Conservation (phyloP, 2,888 invertebrate genomes). For the Epinotia bilunana region DNA sequence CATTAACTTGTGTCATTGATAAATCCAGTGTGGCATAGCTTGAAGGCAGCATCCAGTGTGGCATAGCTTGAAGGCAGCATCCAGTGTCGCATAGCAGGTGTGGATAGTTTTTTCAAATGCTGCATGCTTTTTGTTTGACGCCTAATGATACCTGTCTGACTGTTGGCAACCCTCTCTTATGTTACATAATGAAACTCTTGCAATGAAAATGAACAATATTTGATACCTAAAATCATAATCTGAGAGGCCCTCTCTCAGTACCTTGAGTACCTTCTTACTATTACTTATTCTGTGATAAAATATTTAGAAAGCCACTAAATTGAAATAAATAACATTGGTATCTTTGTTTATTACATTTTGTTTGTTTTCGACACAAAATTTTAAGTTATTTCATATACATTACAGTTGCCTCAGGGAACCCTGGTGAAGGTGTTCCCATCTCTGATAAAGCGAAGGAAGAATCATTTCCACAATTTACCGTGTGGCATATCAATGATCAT, state of each 20-base stretch:
- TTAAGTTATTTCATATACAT: slow-evolving; percentile 45
- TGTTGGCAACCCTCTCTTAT: no score
- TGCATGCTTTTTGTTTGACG: no score
- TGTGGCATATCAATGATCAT: slow-evolving; percentile 96
- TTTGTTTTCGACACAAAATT: neutral
- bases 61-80: neutral
- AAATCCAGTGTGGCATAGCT: neutral
- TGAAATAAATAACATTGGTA: no score
- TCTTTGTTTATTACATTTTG: neutral
- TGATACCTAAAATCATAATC: no score
- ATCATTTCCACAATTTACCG: slow-evolving; percentile 96
- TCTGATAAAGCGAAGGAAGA: slow-evolving; percentile 95
- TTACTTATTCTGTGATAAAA: no score
- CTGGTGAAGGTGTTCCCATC: slow-evolving; percentile 96
- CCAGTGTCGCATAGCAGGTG: neutral
- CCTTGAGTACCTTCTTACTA: no score
- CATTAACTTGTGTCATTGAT: neutral
- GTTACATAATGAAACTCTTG: no score
- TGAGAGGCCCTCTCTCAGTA: no score
- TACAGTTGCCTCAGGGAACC: slow-evolving; percentile 92
- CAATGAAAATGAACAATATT: no score
- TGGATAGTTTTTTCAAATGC: neutral
- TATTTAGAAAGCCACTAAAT: no score
- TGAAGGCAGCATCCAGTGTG: neutral
- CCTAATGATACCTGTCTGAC: no score